phyloP scores from a whole-genome alignment of 2,113 vertebrate genomes.

The Mesocricetus auratus region DNA sequence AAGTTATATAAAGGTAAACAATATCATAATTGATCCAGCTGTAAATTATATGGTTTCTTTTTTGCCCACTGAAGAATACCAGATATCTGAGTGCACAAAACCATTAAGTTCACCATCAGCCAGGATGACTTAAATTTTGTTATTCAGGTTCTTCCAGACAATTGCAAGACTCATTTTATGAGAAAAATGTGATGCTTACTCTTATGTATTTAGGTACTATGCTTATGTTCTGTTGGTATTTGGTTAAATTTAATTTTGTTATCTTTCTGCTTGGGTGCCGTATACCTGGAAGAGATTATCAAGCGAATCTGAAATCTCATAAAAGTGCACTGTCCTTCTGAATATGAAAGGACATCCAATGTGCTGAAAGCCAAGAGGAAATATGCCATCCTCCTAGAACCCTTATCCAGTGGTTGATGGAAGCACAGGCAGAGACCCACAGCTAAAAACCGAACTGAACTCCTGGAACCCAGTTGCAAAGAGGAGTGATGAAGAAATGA shows the following conservation, averaged over 20 bases:
- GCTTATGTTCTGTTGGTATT: neutral
- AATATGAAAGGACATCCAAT: neutral
- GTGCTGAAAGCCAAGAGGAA: neutral
- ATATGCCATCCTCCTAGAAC: no score
- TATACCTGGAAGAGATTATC: neutral
- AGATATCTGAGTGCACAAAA: neutral
- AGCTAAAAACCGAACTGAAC: no score
- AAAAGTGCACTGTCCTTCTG: neutral
- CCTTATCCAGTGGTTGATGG: no score
- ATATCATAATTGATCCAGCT: neutral
- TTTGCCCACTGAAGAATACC: neutral
- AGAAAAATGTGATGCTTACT: neutral
- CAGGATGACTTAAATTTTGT: slow-evolving; percentile 9
- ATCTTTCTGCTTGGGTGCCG: neutral
- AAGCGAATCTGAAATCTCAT: neutral
- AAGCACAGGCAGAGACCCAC: no score
- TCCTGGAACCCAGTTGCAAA: no score
- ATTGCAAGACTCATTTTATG: neutral
- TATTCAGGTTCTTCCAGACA: neutral
- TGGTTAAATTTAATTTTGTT: neutral
- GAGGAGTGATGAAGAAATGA: no score
- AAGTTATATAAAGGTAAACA: neutral
- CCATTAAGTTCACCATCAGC: neutral
- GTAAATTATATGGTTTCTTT: neutral
- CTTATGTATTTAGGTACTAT: neutral